Evolutionary conservation across 2,888 invertebrate species (phyloP).

Genomic region (Scaeva pyrastri): DNA sequence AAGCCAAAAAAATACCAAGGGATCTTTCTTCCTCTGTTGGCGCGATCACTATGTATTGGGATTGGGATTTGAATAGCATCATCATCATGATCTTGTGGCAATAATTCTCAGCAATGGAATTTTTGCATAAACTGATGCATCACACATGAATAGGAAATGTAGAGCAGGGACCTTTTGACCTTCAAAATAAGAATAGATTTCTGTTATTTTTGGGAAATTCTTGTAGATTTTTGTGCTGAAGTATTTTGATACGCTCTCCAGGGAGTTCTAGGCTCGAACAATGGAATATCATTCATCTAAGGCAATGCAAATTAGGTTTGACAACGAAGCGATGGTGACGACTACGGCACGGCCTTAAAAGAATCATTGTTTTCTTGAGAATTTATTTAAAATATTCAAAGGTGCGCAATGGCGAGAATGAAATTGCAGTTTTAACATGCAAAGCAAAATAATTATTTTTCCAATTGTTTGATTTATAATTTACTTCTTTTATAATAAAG

Average conservation of each 20-base stretch:
- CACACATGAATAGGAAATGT: conserved; percentile 54
- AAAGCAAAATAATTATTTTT: conserved; percentile 30
- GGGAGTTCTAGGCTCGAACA: conserved; percentile 33
- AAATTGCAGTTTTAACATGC: conserved; percentile 44
- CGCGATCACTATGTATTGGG: conserved; percentile 29
- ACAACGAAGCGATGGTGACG: neutral
- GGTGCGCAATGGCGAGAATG: conserved; percentile 20
- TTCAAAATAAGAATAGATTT: conserved; percentile 37
- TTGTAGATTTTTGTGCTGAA: conserved; percentile 31
- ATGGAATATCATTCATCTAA: neutral
- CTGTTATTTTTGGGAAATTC: conserved; percentile 11
- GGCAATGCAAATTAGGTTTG: conserved; percentile 58
- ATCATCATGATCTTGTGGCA: conserved; percentile 19
- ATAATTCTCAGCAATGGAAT: conserved; percentile 67
- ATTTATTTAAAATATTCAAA: neutral
- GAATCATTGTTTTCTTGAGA: conserved; percentile 17
- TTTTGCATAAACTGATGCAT: conserved; percentile 54
- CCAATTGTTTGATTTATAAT: conserved; percentile 30
- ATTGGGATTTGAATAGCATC: conserved; percentile 54
- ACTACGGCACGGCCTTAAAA: neutral
- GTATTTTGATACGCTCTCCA: conserved; percentile 65
- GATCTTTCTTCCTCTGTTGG: conserved; percentile 34
- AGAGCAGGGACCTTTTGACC: conserved; percentile 69
- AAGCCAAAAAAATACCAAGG: conserved; percentile 15
- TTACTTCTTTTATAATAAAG: conserved; percentile 23